These are phyloP conservation scores for Neogale vison DNA, from an alignment of 2,113 vertebrate genomes.

Conservation along the genomic window DNA sequence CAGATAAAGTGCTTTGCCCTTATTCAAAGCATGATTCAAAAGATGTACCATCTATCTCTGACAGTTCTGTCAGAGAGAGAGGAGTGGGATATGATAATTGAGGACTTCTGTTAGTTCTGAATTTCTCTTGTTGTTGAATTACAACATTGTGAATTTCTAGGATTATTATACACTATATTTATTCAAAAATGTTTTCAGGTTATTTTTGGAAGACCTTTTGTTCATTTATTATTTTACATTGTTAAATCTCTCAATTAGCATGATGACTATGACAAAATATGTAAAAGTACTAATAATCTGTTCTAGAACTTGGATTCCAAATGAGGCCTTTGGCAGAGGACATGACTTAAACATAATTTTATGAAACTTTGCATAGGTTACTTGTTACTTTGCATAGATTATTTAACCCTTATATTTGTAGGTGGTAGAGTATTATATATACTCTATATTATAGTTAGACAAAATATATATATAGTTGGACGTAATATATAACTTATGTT, in stretches of 20 bases:
- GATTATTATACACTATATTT: neutral
- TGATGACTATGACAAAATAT: neutral
- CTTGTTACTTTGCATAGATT: slow-evolving; percentile 1
- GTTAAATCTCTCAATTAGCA: neutral
- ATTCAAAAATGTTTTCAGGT: neutral
- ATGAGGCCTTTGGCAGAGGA: neutral
- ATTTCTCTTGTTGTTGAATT: neutral
- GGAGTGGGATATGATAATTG: neutral
- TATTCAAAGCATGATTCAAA: neutral
- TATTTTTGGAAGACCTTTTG: neutral
- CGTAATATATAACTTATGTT: neutral
- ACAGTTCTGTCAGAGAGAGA: neutral
- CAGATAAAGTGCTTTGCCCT: neutral
- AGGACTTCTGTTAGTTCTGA: neutral
- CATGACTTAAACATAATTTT: neutral
- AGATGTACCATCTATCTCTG: neutral
- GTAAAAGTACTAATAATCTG: neutral
- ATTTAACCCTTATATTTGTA: neutral
- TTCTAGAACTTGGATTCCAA: neutral
- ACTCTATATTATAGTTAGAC: neutral
- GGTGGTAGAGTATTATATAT: neutral
- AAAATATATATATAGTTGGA: neutral
- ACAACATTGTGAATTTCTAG: neutral
- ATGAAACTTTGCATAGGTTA: neutral
- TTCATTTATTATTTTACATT: neutral